phyloP scores from a whole-genome alignment of 2,113 vertebrate genomes.

The Drymodes brunneopygia region DNA sequence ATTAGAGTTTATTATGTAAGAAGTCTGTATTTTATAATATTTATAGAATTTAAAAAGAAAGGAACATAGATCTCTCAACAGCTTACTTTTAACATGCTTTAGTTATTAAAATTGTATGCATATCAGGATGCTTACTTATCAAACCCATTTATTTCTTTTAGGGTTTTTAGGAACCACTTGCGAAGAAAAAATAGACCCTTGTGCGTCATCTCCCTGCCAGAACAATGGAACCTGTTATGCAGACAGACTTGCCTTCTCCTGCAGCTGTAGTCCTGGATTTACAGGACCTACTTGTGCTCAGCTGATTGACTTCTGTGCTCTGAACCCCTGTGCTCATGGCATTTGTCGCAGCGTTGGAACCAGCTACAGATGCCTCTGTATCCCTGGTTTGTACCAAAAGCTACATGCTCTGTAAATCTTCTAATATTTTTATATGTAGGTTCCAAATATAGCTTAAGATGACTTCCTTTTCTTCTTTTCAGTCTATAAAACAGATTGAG shows the following conservation, averaged over 20 bases:
- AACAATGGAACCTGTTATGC: slow-evolving; percentile 90
- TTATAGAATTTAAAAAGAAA: neutral
- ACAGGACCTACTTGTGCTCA: slow-evolving; percentile 88
- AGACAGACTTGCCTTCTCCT: slow-evolving; percentile 78
- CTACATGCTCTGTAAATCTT: neutral
- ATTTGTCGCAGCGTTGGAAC: slow-evolving; percentile 92
- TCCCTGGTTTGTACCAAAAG: slow-evolving; percentile 81
- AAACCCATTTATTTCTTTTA: slow-evolving; percentile 22
- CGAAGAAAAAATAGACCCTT: slow-evolving; percentile 89
- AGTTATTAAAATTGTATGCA: neutral
- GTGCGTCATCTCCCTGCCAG: slow-evolving; percentile 86
- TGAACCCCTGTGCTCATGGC: slow-evolving; percentile 93
- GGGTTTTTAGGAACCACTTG: slow-evolving; percentile 86
- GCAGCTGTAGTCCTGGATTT: slow-evolving; percentile 89
- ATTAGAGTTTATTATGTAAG: neutral
- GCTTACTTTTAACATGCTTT: neutral
- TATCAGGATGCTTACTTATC: neutral
- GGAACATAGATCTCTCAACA: neutral
- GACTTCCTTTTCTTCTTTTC: neutral
- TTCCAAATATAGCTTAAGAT: neutral
- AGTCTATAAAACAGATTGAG: neutral
- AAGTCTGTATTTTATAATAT: neutral
- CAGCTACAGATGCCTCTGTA: slow-evolving; percentile 95
- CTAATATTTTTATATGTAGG: neutral
- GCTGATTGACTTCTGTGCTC: slow-evolving; percentile 94